A percentile compares a stretch with the other conserved stretches of the same genome.
These are phyloP conservation scores for Julus scandinavius DNA, from an alignment of 2,888 invertebrate species.

Conservation along the genomic window DNA sequence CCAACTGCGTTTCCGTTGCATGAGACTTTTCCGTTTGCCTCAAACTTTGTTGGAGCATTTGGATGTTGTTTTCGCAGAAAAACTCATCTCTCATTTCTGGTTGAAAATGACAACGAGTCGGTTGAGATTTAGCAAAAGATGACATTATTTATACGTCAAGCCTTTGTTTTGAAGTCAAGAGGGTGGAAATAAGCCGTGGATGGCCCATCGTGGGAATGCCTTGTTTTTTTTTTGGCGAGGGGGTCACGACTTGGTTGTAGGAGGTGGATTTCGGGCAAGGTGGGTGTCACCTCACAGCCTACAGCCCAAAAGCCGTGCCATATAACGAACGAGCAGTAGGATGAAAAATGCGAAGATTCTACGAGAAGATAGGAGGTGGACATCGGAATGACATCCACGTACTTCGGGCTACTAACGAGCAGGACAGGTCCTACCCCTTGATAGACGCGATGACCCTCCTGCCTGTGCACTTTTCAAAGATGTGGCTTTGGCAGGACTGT, in stretches of 20 bases:
- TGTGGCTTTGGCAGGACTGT: not conserved
- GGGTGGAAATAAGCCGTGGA: not conserved
- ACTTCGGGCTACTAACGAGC: conserved; percentile 25
- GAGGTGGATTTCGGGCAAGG: conserved; percentile 19
- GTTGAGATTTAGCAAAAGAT: not conserved
- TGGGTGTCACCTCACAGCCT: conserved; percentile 18
- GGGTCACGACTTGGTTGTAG: not conserved
- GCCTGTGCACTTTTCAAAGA: not conserved
- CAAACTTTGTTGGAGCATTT: not conserved
- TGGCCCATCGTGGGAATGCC: conserved; percentile 25
- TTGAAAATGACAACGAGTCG: conserved; percentile 7
- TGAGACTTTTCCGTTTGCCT: not conserved
- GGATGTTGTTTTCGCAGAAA: not conserved
- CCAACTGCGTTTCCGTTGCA: conserved; percentile 1
- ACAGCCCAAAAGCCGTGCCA: not conserved
- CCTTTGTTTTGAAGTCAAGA: conserved; percentile 9
- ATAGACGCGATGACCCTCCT: conserved; percentile 35
- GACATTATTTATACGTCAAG: not conserved
- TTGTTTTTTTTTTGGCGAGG: not conserved
- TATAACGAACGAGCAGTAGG: not conserved
- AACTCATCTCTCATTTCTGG: not conserved
- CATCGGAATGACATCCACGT: conserved; percentile 42
- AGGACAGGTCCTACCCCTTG: conserved; percentile 35
- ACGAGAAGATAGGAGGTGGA: not conserved
- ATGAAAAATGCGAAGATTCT: conserved; percentile 33